These are phyloP conservation scores for Copsychus sechellarum DNA, from an alignment of 2,113 vertebrate species.

Conservation along the genomic window DNA sequence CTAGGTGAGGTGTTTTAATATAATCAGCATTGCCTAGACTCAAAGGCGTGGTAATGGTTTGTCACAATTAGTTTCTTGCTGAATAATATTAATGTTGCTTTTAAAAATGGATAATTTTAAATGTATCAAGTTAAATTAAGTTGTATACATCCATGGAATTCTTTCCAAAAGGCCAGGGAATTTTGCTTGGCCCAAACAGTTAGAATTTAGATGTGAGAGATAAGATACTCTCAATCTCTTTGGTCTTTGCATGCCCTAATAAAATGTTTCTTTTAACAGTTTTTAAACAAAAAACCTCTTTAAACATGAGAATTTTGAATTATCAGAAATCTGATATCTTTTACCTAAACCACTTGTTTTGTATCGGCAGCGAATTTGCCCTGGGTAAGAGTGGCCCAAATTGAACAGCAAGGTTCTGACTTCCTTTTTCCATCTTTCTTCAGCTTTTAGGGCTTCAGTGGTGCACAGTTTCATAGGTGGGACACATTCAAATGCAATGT, in stretches of 20 bases:
- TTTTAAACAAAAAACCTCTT: not conserved
- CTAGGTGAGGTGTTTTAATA: not conserved
- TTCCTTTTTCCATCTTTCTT: not conserved
- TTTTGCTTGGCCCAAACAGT: not conserved
- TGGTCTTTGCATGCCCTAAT: not conserved
- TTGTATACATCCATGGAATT: not conserved
- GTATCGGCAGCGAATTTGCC: not conserved
- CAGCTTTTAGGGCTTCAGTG: not conserved
- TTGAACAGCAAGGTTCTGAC: not conserved
- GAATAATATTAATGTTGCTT: not conserved
- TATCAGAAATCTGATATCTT: not conserved
- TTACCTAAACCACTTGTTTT: not conserved
- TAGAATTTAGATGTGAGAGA: not conserved
- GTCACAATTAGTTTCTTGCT: not conserved
- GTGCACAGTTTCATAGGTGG: not conserved
- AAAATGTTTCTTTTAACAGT: not conserved
- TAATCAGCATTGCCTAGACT: not conserved
- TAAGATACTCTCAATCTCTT: not conserved
- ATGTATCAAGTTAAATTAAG: not conserved
- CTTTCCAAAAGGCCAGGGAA: not conserved
- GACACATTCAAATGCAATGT: not conserved
- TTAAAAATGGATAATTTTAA: not conserved
- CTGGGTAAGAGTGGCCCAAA: not conserved
- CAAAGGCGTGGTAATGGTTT: not conserved
- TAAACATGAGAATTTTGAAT: not conserved